These are phyloP conservation scores for Drosophila sp. DNA, from an alignment of 1,140 invertebrate species.

Conservation along the genomic window DNA sequence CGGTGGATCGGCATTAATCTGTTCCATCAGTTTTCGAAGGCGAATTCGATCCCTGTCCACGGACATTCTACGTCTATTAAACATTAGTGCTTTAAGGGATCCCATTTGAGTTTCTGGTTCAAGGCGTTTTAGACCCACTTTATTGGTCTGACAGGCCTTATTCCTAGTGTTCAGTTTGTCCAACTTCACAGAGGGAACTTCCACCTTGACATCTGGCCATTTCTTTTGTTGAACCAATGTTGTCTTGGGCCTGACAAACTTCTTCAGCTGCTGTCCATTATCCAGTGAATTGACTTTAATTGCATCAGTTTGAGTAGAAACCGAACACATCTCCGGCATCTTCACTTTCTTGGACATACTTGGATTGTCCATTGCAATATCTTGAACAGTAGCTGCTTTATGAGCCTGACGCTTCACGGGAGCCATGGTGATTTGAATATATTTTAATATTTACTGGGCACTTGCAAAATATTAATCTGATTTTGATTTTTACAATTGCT, in stretches of 20 bases:
- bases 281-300: background rate
- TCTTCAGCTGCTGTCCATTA: background rate
- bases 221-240: background rate
- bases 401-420: background rate
- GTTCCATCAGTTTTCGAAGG: background rate
- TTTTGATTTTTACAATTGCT: too few species aligned
- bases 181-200: background rate
- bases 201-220: background rate
- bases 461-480: too few species aligned
- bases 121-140: background rate
- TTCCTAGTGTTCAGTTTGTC: background rate
- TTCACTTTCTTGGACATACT: background rate
- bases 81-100: background rate
- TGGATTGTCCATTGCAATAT: background rate
- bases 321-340: background rate
- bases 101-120: background rate
- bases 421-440: background rate
- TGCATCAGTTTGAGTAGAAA: background rate
- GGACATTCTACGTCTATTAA: background rate
- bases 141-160: constrained; percentile 7
- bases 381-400: background rate
- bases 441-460: too few species aligned
- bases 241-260: background rate
- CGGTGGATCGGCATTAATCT: constrained; percentile 26
- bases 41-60: background rate